Base-by-base conservation (phyloP, 2,113 vertebrate species). In the Saccopteryx bilineata region DNA sequence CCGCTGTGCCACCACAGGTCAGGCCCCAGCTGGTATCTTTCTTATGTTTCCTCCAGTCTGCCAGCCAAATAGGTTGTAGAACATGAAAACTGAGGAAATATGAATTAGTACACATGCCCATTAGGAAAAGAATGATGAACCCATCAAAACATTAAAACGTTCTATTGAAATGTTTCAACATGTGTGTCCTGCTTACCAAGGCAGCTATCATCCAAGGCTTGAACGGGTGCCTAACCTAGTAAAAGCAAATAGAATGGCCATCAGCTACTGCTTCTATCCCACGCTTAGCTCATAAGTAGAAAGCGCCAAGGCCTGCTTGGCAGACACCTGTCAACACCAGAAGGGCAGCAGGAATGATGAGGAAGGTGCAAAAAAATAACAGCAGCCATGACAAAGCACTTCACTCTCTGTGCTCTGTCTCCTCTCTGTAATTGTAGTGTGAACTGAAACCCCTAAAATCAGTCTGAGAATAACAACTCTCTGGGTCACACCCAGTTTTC, bases 51-150 rank as follows among this genome's bases (percentile, higher is more conserved):
- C 66, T 65, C 15, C 61, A 65, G 60, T 21, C 65, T 80, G 21
- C 26, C 31, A 87, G n/a, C 8, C 19, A 66, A 48, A 11, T 23
- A 66, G 61, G n/a, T 39, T 68, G n/a, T 21, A 74, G 21, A 78
- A 14, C 68, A 90, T 94, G n/a, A 74, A 81, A 61, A 84, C 26
- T 24, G 31, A 81, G 54, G 65, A 24, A 81, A 68, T 56, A 31
- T 50, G 52, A 9, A 58, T 88, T 14, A 48, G 15, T 23, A 21
- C 56, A 85, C 68, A 23, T 15, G 5, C 23, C 39, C 33, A 23
- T 31, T n/a, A 46, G 90, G 79, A 74, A 69, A 28, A 95, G 75
- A 85, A 72, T 85, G 33, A 52, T 17, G 31, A 93, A 50, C 10
- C 54, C 58, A 83, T 31, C 21, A 76, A 76, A 90, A 78, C 2